Conservation (phyloP, 2,888 invertebrate genomes). For the Xestia rhomboidea region DNA sequence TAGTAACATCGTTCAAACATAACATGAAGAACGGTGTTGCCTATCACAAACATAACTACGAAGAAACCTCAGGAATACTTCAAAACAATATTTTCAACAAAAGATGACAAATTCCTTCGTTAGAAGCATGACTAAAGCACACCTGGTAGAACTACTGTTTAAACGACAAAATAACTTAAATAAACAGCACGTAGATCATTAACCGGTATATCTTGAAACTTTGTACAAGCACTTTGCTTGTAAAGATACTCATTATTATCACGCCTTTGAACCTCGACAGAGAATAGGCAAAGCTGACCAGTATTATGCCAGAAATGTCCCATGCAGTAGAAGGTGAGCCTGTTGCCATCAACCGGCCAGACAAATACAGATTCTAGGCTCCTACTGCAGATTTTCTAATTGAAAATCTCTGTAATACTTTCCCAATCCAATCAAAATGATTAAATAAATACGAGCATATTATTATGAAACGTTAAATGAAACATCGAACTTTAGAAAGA, state of each 20-base stretch:
- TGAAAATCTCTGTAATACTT: not conserved
- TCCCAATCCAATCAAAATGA: not conserved
- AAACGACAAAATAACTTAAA: slow-evolving; percentile 43
- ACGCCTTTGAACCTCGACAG: not conserved
- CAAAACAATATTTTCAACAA: not conserved
- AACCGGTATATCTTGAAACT: not conserved
- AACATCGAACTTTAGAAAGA: not conserved
- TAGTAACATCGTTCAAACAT: not conserved
- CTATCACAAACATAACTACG: not conserved
- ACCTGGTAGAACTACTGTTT: slow-evolving; percentile 29
- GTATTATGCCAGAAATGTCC: not conserved
- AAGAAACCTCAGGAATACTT: not conserved
- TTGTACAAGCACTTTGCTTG: not conserved
- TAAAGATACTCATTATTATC: not conserved
- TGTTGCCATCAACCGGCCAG: not conserved
- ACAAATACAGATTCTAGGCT: not conserved
- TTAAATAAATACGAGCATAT: not conserved
- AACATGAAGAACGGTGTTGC: not conserved
- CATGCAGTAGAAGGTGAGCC: not conserved
- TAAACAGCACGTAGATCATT: slow-evolving; percentile 1
- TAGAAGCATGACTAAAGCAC: slow-evolving; percentile 47
- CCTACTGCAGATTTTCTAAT: too few relatives aligned
- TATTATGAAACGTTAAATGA: not conserved
- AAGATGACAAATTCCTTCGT: slow-evolving; percentile 30
- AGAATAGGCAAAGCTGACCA: not conserved